Percentiles rank a stretch among this genome's conserved stretches.
phyloP scores from a whole-genome alignment of 2,113 vertebrate species.

The Mobula hypostoma region DNA sequence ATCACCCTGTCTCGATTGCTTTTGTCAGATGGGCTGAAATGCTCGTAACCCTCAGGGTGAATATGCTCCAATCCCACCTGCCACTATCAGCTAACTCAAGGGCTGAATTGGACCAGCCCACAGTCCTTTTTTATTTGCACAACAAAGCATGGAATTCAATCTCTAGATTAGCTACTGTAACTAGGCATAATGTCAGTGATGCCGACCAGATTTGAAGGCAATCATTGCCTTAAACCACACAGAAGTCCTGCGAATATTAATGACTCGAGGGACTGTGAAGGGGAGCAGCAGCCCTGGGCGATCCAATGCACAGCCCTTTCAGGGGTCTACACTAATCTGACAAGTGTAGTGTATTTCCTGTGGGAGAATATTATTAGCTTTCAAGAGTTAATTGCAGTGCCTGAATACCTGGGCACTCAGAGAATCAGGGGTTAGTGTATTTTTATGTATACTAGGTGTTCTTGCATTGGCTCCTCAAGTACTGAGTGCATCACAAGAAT shows the following conservation, averaged over 20 bases:
- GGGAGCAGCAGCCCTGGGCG: background rate
- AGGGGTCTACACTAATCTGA: background rate
- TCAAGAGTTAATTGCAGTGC: background rate
- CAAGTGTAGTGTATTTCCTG: background rate
- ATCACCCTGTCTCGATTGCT: background rate
- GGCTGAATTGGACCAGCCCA: background rate
- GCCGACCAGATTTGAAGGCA: background rate
- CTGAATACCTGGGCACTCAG: background rate
- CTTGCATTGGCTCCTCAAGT: background rate
- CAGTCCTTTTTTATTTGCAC: background rate
- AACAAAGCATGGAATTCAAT: background rate
- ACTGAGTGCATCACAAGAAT: background rate
- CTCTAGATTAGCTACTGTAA: background rate
- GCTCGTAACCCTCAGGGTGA: background rate
- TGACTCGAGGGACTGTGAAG: background rate
- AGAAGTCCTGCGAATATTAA: slow-evolving; percentile 25
- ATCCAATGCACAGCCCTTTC: background rate
- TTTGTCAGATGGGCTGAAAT: background rate
- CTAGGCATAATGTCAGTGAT: background rate
- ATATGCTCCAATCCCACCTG: background rate
- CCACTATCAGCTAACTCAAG: background rate
- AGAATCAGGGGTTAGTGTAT: background rate
- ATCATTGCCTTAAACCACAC: background rate
- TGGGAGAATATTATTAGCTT: background rate
- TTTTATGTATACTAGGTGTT: background rate